phyloP scores from a whole-genome alignment of 2,113 vertebrate genomes.

The Phrynosoma blainvillii region DNA sequence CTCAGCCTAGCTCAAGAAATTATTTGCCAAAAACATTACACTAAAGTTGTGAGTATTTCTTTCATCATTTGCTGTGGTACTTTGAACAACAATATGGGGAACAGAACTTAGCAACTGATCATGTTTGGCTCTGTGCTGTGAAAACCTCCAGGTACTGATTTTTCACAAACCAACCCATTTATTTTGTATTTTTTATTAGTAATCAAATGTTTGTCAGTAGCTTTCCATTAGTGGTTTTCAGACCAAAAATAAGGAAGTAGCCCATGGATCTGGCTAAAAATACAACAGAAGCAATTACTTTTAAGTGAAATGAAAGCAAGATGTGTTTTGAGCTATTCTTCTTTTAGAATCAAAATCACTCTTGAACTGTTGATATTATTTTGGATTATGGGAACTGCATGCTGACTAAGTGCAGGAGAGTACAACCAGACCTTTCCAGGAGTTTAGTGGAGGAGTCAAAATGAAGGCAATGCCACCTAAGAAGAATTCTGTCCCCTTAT shows the following conservation, averaged over 20 bases:
- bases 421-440: neutral
- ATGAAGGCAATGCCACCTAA: no score
- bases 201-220: neutral
- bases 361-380: neutral
- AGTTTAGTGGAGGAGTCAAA: no score
- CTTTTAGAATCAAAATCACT: neutral
- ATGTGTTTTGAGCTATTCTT: neutral
- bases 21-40: no score
- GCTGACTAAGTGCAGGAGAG: neutral
- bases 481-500: no score
- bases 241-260: neutral
- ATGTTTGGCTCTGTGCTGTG: neutral
- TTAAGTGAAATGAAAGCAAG: neutral
- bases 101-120: neutral
- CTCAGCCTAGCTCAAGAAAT: no score
- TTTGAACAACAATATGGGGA: neutral
- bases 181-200: neutral
- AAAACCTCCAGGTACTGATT: neutral
- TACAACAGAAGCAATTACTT: neutral
- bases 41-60: no score
- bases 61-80: neutral
- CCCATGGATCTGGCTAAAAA: neutral
- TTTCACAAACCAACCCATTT: neutral
- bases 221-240: neutral
- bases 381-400: neutral